phyloP scores from a whole-genome alignment of 2,888 invertebrate genomes.

The Drosophila ustulata region DNA sequence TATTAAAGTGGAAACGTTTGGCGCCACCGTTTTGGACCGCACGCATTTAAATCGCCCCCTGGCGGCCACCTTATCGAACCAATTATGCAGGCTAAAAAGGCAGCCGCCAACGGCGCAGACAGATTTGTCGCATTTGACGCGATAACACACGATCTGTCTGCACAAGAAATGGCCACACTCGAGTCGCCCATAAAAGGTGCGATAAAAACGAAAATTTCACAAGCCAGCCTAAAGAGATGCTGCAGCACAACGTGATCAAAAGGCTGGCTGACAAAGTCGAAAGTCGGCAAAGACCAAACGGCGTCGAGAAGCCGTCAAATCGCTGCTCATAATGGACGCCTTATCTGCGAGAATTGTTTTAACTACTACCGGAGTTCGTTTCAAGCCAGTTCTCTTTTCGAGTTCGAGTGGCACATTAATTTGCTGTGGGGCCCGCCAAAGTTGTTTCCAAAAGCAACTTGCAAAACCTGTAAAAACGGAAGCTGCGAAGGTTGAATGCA shows the following conservation, averaged over 20 bases:
- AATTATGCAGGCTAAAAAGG: conserved; percentile 76
- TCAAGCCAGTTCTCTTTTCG: conserved; percentile 44
- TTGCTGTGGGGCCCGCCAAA: conserved; percentile 66
- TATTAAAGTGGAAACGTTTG: conserved; percentile 69
- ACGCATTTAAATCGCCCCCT: conserved; percentile 54
- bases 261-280: conserved; percentile 28
- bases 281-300: conserved; percentile 78
- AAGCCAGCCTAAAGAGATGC: conserved; percentile 54
- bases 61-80: conserved; percentile 66
- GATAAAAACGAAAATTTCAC: conserved; percentile 80
- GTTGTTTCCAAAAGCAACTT: conserved; percentile 42
- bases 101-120: conserved; percentile 67
- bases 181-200: conserved; percentile 66
- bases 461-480: conserved; percentile 77
- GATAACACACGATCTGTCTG: conserved; percentile 68
- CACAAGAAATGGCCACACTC: conserved; percentile 64
- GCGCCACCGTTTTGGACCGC: conserved; percentile 76
- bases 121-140: conserved; percentile 79
- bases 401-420: conserved; percentile 68
- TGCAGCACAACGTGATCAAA: conserved; percentile 56
- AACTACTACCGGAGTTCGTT: conserved; percentile 83
- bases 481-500: conserved; percentile 58
- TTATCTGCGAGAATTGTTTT: conserved; percentile 82
- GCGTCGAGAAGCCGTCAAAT: conserved; percentile 81
- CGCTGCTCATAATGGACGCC: conserved; percentile 83